Evolutionary conservation across 2,888 invertebrate genomes (phyloP), one percentile per base, ranked within the genome.

Genomic region (Zootermopsis nevadensis): DNA sequence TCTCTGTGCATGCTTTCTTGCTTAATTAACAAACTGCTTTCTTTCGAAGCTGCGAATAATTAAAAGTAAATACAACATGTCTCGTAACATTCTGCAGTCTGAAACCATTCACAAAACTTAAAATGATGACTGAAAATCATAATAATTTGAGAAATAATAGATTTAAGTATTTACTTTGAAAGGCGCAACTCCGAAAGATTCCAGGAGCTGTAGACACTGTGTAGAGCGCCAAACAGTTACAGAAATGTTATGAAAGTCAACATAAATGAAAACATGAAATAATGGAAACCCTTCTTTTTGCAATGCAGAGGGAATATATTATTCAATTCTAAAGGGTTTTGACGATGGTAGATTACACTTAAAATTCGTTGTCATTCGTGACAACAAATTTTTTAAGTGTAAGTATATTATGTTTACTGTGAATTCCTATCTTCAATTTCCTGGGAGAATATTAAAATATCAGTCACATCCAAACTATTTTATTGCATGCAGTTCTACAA

Each of bases 271-370:
- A 42, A 35, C 42, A 42, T 24, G 24, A 22, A 74, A 76, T 22
- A 42, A 72, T 30, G 72, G 72, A 76, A 27, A 76, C 6, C 22
- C 31, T 22, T 53, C 30, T 53, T 22, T 77, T 77, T 53, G 53
- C 53, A 55, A 53, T 48, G 53, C 77, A 53, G 22, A 77, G 77
- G 77, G 77, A 31, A 77, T 55, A 77, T 3, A n/a, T n/a, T n/a
- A n/a, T n/a, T n/a, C n/a, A n/a, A n/a, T n/a, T n/a, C n/a, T n/a
- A n/a, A n/a, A n/a, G n/a, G n/a, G n/a, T n/a, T n/a, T n/a, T n/a
- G n/a, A n/a, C n/a, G n/a, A n/a, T n/a, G n/a, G n/a, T n/a, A n/a
- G n/a, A n/a, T n/a, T n/a, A n/a, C n/a, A n/a, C n/a, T n/a, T n/a
- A n/a, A n/a, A n/a, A n/a, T n/a, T n/a, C n/a, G n/a, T n/a, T n/a